Base-by-base conservation (phyloP, 2,888 invertebrate genomes). In the Eilema griseolum region DNA sequence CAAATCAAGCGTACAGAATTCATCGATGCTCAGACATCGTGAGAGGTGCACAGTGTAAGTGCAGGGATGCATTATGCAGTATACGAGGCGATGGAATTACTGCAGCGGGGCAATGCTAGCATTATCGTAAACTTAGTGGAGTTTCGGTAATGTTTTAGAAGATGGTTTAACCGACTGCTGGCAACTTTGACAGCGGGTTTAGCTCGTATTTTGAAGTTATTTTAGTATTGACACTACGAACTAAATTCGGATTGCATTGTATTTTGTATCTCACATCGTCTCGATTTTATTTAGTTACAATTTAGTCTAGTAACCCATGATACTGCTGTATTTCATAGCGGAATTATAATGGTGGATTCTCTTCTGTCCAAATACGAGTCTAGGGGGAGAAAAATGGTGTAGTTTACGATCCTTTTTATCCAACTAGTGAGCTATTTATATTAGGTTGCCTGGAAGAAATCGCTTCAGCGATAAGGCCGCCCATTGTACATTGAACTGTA, bases 51-150 rank as follows among this genome's bases (percentile, higher is more conserved):
- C 85, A 83, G 84, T 88, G 87, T 90, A 90, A 92, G 91, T 91
- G 91, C 88, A 87, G 87, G 86, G 88, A 90, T 92, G 91, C 90
- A 92, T 92, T 88, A 92, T 93, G 90, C 89, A 93, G 89, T 80
- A 81, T 83, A 84, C 80, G 84, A 83, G 88, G 87, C 88, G 88
- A 90, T 90, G 85, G 89, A 88, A 89, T 89, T 89, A 88, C 86
- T 84, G 81, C 78, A 77, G 74, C 75, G 71, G 71, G 70, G 69
- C 75, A 81, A 76, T 80, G 75, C 71, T 66, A 76, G 85, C 87
- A 86, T 88, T 89, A 86, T 86, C 85, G 85, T 89, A 87, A 90
- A 92, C 87, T 90, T 83, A 87, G 89, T 85, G 88, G 82, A 88
- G 88, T 86, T 89, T 85, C 69, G 82, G 83, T 89, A 88, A 87